A percentile compares a stretch with the other conserved stretches of the same genome.
Conservation (phyloP, 2,113 vertebrate genomes). For the Phocoena phocoena region DNA sequence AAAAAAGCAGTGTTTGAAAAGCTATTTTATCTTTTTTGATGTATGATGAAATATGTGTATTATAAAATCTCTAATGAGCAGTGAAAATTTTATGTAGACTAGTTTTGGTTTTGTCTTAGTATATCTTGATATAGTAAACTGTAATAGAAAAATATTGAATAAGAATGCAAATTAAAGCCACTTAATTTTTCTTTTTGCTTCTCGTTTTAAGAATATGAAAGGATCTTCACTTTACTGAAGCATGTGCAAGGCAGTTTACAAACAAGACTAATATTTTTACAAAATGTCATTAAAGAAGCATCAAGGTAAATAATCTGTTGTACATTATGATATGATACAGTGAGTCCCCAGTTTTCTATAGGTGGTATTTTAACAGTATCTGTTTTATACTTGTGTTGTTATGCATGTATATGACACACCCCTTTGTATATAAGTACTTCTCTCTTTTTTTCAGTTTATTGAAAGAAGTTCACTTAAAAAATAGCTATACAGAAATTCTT, state of each 20-base stretch:
- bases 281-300: constrained; percentile 97
- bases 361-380: background rate
- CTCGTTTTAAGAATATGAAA: constrained; percentile 91
- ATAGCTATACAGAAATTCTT: background rate
- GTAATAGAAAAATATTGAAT: constrained; percentile 27
- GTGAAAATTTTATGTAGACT: constrained; percentile 36
- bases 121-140: constrained; percentile 25
- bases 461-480: constrained; percentile 44
- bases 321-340: constrained; percentile 17
- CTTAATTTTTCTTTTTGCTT: constrained; percentile 63
- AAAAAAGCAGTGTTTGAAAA: background rate
- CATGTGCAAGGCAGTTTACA: constrained; percentile 96
- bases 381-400: background rate
- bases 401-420: background rate
- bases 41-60: background rate
- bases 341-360: background rate
- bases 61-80: background rate
- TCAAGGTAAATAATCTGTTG: constrained; percentile 87
- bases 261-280: constrained; percentile 94
- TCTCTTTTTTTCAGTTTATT: background rate
- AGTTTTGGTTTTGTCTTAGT: constrained; percentile 24
- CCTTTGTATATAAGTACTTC: background rate
- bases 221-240: constrained; percentile 96
- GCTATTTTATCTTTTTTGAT: constrained; percentile 42
- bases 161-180: constrained; percentile 32